Percentiles rank a stretch among this genome's conserved stretches.
These are phyloP conservation scores for Merluccius polli DNA, from an alignment of 2,797 vertebrate species.

Conservation along the genomic window DNA sequence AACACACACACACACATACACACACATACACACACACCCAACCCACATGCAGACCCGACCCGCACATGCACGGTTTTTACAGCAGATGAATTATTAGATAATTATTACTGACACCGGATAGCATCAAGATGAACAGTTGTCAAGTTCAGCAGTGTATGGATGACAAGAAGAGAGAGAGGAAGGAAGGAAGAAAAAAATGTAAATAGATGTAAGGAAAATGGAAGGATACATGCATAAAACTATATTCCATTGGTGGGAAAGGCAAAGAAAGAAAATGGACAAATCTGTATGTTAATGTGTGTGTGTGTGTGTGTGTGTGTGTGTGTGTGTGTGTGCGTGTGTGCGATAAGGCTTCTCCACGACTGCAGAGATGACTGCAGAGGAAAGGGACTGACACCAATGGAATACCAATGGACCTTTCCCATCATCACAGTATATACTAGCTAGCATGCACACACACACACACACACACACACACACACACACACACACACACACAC, in stretches of 20 bases:
- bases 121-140: background rate
- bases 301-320: background rate
- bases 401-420: conserved; percentile 70
- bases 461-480: conserved; percentile 8
- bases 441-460: conserved; percentile 21
- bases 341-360: conserved; percentile 54
- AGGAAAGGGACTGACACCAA: conserved; percentile 56
- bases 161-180: background rate
- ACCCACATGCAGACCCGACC: no score
- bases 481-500: conserved; percentile 28
- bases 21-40: background rate
- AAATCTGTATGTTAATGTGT: conserved; percentile 9
- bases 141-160: background rate
- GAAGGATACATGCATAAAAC: background rate
- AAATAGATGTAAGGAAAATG: background rate
- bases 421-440: conserved; percentile 36
- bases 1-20: background rate
- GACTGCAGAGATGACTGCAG: conserved; percentile 74
- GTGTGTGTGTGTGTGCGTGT: conserved; percentile 26
- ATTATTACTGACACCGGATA: background rate
- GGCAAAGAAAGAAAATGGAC: background rate
- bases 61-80: background rate
- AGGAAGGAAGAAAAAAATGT: background rate
- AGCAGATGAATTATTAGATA: background rate
- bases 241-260: background rate